These are phyloP conservation scores for Melanotaenia pygmaea DNA, from an alignment of 2,797 vertebrate species.

Conservation along the genomic window DNA sequence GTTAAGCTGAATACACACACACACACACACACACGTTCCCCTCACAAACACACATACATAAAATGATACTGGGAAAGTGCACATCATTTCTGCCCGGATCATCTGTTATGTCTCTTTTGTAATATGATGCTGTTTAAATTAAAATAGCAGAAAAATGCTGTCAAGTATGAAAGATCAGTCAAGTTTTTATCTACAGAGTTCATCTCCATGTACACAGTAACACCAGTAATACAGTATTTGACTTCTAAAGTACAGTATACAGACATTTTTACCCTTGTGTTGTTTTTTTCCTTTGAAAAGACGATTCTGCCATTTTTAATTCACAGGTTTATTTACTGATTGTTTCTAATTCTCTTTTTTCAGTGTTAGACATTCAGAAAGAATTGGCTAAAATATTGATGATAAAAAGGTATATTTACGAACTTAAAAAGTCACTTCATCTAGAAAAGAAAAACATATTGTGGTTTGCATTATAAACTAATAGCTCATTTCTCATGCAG, in stretches of 20 bases:
- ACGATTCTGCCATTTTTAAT: conserved; percentile 47
- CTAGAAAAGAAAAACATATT: conserved; percentile 9
- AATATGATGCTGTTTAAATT: conserved; percentile 65
- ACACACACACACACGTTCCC: conserved; percentile 13
- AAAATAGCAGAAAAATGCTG: conserved; percentile 77
- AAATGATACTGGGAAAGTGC: conserved; percentile 79
- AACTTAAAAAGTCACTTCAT: conserved; percentile 45
- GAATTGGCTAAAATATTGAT: conserved; percentile 37
- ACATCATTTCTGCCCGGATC: conserved; percentile 73
- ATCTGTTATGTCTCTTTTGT: conserved; percentile 57
- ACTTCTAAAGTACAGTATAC: conserved; percentile 78
- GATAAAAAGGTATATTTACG: conserved; percentile 36
- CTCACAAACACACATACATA: conserved; percentile 24
- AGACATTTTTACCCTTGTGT: conserved; percentile 71
- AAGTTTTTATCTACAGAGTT: conserved; percentile 78
- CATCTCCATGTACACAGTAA: conserved; percentile 80
- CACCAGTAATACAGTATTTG: conserved; percentile 83
- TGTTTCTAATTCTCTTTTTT: conserved; percentile 48
- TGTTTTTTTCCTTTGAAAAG: conserved; percentile 56
- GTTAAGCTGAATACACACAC: conserved; percentile 40
- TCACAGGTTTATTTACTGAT: conserved; percentile 50
- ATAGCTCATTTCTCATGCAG: conserved; percentile 28
- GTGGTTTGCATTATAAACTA: conserved; percentile 25
- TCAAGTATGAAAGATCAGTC: conserved; percentile 85
- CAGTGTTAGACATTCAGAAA: conserved; percentile 72